Evolutionary conservation across 2,797 vertebrate genomes (phyloP).

Genomic region (Chromis chromis): DNA sequence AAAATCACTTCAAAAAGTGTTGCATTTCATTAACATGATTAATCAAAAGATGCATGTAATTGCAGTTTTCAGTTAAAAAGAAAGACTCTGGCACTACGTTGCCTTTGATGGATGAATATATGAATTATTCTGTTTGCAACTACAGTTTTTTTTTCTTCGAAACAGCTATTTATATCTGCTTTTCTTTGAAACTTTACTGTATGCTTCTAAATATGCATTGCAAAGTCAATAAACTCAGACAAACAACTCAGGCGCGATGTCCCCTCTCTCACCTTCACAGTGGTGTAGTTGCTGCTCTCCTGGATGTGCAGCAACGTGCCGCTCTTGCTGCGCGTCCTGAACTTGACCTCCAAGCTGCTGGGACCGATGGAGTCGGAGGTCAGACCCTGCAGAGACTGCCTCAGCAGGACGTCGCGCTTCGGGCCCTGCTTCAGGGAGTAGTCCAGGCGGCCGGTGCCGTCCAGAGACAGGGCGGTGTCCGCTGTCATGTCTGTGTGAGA

Average conservation of each 20-base stretch:
- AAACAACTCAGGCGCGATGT: background rate
- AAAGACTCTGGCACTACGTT: background rate
- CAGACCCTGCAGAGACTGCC: conserved; percentile 68
- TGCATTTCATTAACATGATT: too few relatives aligned
- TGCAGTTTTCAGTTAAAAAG: background rate
- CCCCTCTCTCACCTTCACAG: conserved; percentile 87
- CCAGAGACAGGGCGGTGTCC: conserved; percentile 93
- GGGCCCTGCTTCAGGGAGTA: conserved; percentile 90
- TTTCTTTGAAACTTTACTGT: too few relatives aligned
- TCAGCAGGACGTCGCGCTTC: conserved; percentile 90
- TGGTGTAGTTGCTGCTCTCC: conserved; percentile 98
- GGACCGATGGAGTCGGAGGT: conserved; percentile 41
- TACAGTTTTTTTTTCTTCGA: background rate
- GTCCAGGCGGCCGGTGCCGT: conserved; percentile 93
- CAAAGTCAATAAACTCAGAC: too few relatives aligned
- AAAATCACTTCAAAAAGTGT: conserved; percentile 1
- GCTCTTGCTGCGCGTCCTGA: conserved; percentile 94
- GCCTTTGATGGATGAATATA: background rate
- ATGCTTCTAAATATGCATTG: too few relatives aligned
- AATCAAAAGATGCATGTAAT: background rate
- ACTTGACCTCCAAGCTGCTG: conserved; percentile 91
- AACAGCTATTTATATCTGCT: background rate
- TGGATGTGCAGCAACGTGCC: conserved; percentile 93
- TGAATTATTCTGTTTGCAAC: background rate
- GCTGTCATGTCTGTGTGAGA: conserved; percentile 87